These are phyloP conservation scores for Enoplosus armatus DNA, from an alignment of 2,797 vertebrate genomes.

Conservation along the genomic window DNA sequence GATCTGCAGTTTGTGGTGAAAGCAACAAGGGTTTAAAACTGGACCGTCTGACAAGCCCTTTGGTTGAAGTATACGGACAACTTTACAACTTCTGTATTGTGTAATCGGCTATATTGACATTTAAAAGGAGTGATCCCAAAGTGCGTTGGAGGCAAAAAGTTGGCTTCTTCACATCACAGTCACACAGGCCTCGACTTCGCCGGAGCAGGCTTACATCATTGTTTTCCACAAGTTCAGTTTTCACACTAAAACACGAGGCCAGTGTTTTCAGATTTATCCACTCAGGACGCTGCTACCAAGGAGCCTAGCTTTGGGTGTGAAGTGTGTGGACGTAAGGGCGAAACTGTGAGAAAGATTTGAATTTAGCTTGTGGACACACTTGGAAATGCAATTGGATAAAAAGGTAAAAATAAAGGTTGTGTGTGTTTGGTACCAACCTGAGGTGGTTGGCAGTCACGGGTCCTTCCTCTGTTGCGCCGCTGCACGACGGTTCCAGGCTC, in stretches of 20 bases:
- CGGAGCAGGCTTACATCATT: not conserved
- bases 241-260: not conserved
- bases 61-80: too few species aligned
- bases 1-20: slow-evolving; percentile 15
- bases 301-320: not conserved
- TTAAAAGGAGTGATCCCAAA: not conserved
- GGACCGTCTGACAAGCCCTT: too few species aligned
- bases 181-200: too few species aligned
- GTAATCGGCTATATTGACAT: not conserved
- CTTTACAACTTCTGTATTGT: not conserved
- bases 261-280: not conserved
- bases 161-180: too few species aligned
- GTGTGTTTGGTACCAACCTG: slow-evolving; percentile 83
- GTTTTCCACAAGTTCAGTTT: not conserved
- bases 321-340: not conserved
- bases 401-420: not conserved
- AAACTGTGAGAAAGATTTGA: not conserved
- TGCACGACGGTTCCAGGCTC: slow-evolving; percentile 95
- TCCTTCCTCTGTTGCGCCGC: slow-evolving; percentile 86
- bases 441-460: slow-evolving; percentile 88
- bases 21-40: too few species aligned
- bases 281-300: not conserved
- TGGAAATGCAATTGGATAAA: not conserved
- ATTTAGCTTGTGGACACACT: not conserved
- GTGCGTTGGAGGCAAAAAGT: too few species aligned